Evolutionary conservation across 2,888 invertebrate genomes (phyloP).

Genomic region (Tinea pellionella): DNA sequence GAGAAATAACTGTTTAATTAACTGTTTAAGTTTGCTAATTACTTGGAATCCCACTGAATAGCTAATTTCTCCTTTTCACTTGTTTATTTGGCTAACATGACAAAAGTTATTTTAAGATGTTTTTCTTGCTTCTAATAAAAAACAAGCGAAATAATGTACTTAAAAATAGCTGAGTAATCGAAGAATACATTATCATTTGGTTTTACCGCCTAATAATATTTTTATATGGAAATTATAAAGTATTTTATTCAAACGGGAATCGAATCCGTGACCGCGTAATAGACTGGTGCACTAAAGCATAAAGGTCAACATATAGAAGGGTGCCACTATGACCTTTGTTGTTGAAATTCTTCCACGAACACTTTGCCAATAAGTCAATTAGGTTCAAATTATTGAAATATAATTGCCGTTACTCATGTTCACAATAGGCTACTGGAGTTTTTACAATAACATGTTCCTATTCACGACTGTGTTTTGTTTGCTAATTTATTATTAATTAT

Average conservation of each 20-base stretch:
- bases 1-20: neutral
- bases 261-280: too few species aligned
- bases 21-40: neutral
- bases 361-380: neutral
- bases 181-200: too few species aligned
- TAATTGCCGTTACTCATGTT: neutral
- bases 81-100: too few species aligned
- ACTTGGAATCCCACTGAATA: neutral
- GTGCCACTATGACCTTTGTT: neutral
- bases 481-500: slow-evolving; percentile 4
- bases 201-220: too few species aligned
- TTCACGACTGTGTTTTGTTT: neutral
- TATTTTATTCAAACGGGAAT: too few species aligned
- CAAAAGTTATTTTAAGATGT: too few species aligned
- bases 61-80: too few species aligned
- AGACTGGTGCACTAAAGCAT: too few species aligned
- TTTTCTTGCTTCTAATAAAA: neutral
- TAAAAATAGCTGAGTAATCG: too few species aligned
- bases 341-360: slow-evolving; percentile 1
- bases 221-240: too few species aligned
- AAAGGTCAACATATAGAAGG: too few species aligned
- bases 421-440: neutral
- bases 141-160: neutral
- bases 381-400: neutral
- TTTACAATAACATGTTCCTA: neutral